Evolutionary conservation across 2,888 invertebrate genomes (phyloP), one percentile per base, ranked within the genome.

Genomic region (Meloe dianella): DNA sequence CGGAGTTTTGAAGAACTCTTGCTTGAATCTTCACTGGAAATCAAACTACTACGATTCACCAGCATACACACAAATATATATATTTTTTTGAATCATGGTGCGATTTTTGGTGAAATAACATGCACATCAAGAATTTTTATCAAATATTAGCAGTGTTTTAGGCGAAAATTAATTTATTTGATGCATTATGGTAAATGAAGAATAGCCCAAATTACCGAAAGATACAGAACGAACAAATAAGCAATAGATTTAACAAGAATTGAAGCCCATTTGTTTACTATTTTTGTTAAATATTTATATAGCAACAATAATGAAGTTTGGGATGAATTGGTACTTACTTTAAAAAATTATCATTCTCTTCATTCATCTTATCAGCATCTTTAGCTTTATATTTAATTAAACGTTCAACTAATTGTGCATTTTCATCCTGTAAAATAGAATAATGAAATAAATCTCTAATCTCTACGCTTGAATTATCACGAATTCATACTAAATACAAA

Each of bases 291-390:
- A 12, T 12, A 35, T 27, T 3, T 3, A 27, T 4, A 35, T 41
- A 17, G 38, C 12, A 8, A 22, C 20, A 47, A 47, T 20, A 47
- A 47, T 47, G 47, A 9, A 20, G 8, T 47, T 20, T 20, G 10
- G 9, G 20, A 47, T 54, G 54, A 7, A 27, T 54, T 27, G 10
- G 6, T 64, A 86, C 91, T 90, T 88, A 95, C 95, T 92, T 94
- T 75, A 95, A 85, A 82, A 94, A 93, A 82, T 92, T 92, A 83
- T 98, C 98, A 86, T 98, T 98, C 84, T 98, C 97, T 85, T 95
- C 94, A 81, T 98, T 98, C 89, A 98, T 90, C 84, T 92, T 92
- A 79, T 98, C 97, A 0, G 97, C 98, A 87, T 97, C 97, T 85
- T 93, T 92, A 60, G 94, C 91, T 85, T 98, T 98, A 82, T 95